Conservation (phyloP, 2,888 invertebrate genomes). For the Clivina fossor region DNA sequence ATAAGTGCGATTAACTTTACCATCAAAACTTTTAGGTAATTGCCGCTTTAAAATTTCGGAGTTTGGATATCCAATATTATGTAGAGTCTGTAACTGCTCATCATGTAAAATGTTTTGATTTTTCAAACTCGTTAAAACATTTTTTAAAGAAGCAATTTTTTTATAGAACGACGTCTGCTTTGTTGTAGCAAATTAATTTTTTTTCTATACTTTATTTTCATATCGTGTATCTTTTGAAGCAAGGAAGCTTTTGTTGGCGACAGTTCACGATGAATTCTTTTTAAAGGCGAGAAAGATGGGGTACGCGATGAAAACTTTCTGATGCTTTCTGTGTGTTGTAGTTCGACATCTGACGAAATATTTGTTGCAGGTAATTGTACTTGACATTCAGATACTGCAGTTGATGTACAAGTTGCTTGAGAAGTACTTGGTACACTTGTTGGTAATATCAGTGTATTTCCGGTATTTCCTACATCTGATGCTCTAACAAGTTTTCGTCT, state of each 20-base stretch:
- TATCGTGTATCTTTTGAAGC: not conserved
- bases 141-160: not conserved
- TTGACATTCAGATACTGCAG: not conserved
- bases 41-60: constrained; percentile 5
- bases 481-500: not conserved
- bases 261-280: not conserved
- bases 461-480: not conserved
- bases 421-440: not conserved
- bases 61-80: not conserved
- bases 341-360: not conserved
- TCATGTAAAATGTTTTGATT: constrained; percentile 5
- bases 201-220: constrained; percentile 1
- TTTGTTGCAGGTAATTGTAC: not conserved
- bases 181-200: constrained; percentile 4
- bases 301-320: not conserved
- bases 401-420: not conserved
- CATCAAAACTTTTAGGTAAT: not conserved
- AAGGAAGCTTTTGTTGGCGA: constrained; percentile 7
- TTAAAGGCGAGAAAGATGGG: constrained; percentile 2
- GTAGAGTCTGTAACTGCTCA: not conserved
- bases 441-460: not conserved
- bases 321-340: not conserved
- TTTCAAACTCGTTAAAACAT: not conserved
- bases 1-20: not conserved
- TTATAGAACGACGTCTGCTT: not conserved